Conservation (phyloP, 2,113 vertebrate species). For the Nycticebus coucang region DNA sequence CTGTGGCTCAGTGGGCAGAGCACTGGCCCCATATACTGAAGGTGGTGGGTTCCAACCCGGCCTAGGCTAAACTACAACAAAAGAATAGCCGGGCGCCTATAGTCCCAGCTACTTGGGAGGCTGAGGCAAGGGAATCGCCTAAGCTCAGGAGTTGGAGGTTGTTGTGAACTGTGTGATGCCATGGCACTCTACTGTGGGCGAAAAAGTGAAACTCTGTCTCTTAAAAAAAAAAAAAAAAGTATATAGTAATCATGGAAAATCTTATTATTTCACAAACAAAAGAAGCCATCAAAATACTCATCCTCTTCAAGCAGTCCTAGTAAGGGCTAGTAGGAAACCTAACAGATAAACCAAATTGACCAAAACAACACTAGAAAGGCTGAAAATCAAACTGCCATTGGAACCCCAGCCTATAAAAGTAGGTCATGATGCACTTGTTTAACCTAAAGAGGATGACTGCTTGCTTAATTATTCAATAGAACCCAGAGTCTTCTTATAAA, state of each 20-base stretch:
- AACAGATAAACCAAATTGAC: neutral
- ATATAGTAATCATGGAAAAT: neutral
- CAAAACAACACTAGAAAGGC: neutral
- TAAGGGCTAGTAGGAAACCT: neutral
- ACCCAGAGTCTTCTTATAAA: neutral
- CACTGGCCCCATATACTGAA: no score
- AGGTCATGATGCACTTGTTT: neutral
- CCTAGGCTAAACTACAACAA: no score
- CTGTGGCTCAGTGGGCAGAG: no score
- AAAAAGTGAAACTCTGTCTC: no score
- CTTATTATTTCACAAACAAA: neutral
- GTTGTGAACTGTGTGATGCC: no score
- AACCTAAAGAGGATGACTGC: neutral
- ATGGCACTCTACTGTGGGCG: no score
- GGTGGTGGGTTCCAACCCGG: no score
- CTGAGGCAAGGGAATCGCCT: no score
- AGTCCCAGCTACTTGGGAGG: no score
- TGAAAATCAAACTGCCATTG: neutral
- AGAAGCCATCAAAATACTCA: neutral
- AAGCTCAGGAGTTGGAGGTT: no score
- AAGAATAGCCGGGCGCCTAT: no score
- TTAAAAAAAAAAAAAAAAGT: no score
- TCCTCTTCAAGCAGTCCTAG: neutral
- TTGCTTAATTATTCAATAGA: neutral
- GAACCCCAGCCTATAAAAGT: neutral